phyloP scores from a whole-genome alignment of 2,888 invertebrate species.

The Microplitis manilae region DNA sequence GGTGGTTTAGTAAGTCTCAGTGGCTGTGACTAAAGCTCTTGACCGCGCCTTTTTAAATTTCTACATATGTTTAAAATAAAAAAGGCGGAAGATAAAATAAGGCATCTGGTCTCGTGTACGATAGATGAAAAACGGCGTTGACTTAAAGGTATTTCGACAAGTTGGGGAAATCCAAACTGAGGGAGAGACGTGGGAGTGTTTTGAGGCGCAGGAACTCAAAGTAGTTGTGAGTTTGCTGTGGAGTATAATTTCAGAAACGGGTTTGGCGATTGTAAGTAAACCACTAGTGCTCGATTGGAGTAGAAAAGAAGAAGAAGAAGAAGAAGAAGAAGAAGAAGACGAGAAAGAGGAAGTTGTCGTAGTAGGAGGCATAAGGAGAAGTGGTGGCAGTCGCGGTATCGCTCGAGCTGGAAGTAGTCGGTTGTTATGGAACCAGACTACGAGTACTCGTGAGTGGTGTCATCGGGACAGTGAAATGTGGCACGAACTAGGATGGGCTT shows the following conservation, averaged over 20 bases:
- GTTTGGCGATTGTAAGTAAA: background rate
- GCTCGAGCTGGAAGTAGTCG: background rate
- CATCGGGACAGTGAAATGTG: background rate
- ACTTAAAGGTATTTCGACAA: slow-evolving; percentile 1
- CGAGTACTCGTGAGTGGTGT: background rate
- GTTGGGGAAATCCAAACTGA: background rate
- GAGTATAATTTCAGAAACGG: slow-evolving; percentile 3
- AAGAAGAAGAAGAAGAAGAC: background rate
- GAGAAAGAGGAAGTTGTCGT: background rate
- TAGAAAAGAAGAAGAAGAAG: background rate
- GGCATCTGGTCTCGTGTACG: background rate
- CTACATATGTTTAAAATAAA: no score
- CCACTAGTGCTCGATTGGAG: slow-evolving; percentile 4
- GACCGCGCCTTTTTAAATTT: no score
- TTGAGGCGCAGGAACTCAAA: background rate
- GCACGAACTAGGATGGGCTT: background rate
- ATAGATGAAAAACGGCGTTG: background rate
- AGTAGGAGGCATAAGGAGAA: background rate
- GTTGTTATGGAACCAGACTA: background rate
- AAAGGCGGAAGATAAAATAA: background rate
- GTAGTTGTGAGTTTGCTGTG: background rate
- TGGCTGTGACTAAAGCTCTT: no score
- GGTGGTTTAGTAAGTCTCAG: no score
- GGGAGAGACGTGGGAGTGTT: no score
- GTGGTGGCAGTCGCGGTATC: no score